Conservation (phyloP, 2,797 vertebrate species). For the Danio choprae region DNA sequence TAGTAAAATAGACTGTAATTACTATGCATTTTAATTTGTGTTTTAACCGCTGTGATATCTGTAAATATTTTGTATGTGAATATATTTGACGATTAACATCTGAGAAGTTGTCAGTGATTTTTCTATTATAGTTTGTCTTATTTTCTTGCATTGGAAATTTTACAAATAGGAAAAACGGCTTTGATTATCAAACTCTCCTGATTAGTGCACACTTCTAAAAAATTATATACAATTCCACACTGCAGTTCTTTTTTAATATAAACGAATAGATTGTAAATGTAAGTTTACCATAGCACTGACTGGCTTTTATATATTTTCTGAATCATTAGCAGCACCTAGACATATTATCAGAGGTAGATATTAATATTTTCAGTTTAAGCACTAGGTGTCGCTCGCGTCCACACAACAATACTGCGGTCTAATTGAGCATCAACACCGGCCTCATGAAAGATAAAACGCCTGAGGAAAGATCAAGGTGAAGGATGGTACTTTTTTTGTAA, state of each 20-base stretch:
- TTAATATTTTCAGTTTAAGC: not conserved
- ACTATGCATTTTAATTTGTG: conserved; percentile 11
- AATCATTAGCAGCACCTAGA: not conserved
- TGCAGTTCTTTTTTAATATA: no score
- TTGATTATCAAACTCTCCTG: no score
- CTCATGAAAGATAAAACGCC: not conserved
- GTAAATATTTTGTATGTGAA: conserved; percentile 44
- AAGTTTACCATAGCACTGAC: not conserved
- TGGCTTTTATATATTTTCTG: not conserved
- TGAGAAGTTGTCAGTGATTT: conserved; percentile 1
- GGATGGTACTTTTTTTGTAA: not conserved
- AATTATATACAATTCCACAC: no score
- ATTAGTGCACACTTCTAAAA: no score
- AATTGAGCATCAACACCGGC: not conserved
- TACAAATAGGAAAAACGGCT: not conserved
- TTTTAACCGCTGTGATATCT: conserved; percentile 36
- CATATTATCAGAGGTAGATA: not conserved
- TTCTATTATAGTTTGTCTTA: not conserved
- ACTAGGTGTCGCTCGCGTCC: conserved; percentile 29
- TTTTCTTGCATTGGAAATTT: not conserved
- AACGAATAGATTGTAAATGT: no score
- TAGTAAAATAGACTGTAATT: conserved; percentile 14
- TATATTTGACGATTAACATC: conserved; percentile 24
- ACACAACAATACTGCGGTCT: not conserved
- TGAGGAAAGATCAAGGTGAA: conserved; percentile 24